Evolutionary conservation across 2,797 vertebrate species (phyloP).

Genomic region (Platalea minor): DNA sequence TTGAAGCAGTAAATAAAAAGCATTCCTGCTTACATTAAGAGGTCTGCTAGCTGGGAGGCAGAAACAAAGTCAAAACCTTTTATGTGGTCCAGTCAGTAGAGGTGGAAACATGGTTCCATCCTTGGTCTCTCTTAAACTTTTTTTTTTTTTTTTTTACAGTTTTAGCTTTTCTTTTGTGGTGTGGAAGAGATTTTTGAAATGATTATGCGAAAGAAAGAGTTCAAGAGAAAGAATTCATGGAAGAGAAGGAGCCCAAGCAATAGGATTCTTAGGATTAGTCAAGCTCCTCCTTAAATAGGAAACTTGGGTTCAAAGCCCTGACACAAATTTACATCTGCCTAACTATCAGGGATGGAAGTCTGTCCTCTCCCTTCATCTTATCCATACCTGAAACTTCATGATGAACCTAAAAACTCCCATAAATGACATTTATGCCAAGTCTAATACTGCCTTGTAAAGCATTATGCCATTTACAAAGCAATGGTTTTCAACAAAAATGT

Average conservation of each 20-base stretch:
- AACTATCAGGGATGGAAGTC: not conserved
- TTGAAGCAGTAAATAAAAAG: not conserved
- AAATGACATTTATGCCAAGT: not conserved
- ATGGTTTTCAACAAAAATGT: not conserved
- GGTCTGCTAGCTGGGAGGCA: not conserved
- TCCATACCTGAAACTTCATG: not conserved
- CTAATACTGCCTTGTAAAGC: not conserved
- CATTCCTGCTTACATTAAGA: not conserved
- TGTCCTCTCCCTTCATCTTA: not conserved
- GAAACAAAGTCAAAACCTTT: not conserved
- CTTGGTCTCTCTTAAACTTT: not conserved
- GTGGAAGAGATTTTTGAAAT: not conserved
- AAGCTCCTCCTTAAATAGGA: not conserved
- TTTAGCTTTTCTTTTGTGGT: not conserved
- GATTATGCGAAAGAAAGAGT: not conserved
- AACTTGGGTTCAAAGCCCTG: not conserved
- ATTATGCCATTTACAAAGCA: not conserved
- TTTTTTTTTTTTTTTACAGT: not conserved
- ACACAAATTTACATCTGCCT: not conserved
- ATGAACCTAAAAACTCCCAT: not conserved
- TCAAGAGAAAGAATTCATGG: not conserved
- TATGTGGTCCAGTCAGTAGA: not conserved
- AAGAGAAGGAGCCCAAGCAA: not conserved
- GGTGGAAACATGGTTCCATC: not conserved
- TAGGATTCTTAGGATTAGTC: not conserved